Percentiles rank a stretch among this genome's conserved stretches.
These are phyloP conservation scores for Parnassius mnemosyne DNA, from an alignment of 2,888 invertebrate genomes.

Conservation along the genomic window DNA sequence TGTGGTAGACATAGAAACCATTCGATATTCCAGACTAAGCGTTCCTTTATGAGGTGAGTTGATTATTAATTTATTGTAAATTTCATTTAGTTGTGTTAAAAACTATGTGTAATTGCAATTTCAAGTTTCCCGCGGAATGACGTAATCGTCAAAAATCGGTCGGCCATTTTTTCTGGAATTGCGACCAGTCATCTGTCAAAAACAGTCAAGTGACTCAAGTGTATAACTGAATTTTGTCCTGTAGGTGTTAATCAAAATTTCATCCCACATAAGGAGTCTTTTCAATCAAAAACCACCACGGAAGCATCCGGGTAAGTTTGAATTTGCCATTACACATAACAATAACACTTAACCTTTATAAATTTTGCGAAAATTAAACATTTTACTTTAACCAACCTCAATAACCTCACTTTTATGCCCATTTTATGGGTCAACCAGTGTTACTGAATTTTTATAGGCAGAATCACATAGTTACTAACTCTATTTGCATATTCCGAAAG, in stretches of 20 bases:
- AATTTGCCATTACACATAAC: constrained; percentile 34
- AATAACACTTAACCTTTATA: constrained; percentile 32
- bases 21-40: constrained; percentile 44
- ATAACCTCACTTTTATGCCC: constrained; percentile 35
- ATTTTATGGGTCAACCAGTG: constrained; percentile 71
- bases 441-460: constrained; percentile 48
- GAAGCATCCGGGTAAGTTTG: constrained; percentile 76
- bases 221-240: constrained; percentile 37
- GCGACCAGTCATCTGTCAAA: constrained; percentile 66
- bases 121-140: constrained; percentile 71
- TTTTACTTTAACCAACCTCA: constrained; percentile 33
- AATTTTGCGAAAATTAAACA: constrained; percentile 35
- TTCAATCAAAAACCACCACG: constrained; percentile 57
- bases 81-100: constrained; percentile 9
- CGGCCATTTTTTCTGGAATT: constrained; percentile 59
- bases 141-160: constrained; percentile 52
- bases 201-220: constrained; percentile 25
- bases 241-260: constrained; percentile 57
- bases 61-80: constrained; percentile 21
- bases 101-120: constrained; percentile 52
- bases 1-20: constrained; percentile 60
- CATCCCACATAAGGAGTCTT: constrained; percentile 56
- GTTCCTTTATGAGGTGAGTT: constrained; percentile 67
- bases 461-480: not conserved
- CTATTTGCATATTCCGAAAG: constrained; percentile 17